These are phyloP conservation scores for Melieria omissa DNA, from an alignment of 2,888 invertebrate species.

Conservation along the genomic window DNA sequence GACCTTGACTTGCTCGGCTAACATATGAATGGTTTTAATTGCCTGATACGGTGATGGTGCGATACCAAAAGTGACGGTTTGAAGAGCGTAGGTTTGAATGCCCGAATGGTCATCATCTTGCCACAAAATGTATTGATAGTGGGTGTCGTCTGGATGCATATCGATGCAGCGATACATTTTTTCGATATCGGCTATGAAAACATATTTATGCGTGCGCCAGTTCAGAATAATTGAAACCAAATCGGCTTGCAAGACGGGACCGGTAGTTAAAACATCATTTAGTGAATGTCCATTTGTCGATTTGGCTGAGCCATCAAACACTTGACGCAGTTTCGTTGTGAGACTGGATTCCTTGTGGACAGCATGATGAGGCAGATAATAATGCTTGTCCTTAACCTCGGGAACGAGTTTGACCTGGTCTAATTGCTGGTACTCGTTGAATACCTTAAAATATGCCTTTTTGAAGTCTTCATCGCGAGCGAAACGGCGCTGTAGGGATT, in stretches of 20 bases:
- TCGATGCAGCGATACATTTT: slow-evolving; percentile 28
- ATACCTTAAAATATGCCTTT: slow-evolving; percentile 7
- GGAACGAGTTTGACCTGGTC: neutral
- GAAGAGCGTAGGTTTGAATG: slow-evolving; percentile 19
- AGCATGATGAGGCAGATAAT: slow-evolving; percentile 21
- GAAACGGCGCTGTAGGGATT: slow-evolving; percentile 5
- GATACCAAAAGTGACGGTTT: slow-evolving; percentile 16
- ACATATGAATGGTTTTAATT: slow-evolving; percentile 25
- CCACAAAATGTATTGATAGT: slow-evolving; percentile 21
- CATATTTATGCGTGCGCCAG: slow-evolving; percentile 20
- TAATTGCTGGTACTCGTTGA: slow-evolving; percentile 4
- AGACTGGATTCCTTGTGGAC: slow-evolving; percentile 7
- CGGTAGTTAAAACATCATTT: slow-evolving; percentile 17
- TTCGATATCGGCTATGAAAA: slow-evolving; percentile 21
- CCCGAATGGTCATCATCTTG: slow-evolving; percentile 19
- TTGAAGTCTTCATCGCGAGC: neutral
- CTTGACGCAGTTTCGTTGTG: slow-evolving; percentile 5
- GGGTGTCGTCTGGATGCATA: slow-evolving; percentile 16
- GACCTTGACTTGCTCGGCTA: slow-evolving; percentile 24
- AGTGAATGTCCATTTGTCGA: slow-evolving; percentile 11
- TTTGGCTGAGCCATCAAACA: slow-evolving; percentile 5
- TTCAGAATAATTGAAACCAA: neutral
- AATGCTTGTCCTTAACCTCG: neutral
- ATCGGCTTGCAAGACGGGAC: too few relatives aligned
- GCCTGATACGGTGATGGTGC: slow-evolving; percentile 26